phyloP scores from a whole-genome alignment of 2,113 vertebrate genomes.

The Benitochromis conjunctus region DNA sequence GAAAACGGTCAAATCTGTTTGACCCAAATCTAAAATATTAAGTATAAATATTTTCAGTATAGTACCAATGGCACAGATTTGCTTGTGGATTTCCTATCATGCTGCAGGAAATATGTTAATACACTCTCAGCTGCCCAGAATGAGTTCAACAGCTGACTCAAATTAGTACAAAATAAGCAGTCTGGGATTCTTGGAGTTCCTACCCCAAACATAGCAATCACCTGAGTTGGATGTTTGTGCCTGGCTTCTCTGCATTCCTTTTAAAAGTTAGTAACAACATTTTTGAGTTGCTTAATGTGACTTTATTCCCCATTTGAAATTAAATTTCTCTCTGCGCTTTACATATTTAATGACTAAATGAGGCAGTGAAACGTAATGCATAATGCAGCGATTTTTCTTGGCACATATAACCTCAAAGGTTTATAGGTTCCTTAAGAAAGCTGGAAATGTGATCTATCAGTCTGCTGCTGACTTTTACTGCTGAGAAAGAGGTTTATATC shows the following conservation, averaged over 20 bases:
- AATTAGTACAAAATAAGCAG: slow-evolving; percentile 65
- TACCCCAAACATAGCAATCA: slow-evolving; percentile 43
- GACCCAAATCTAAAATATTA: not conserved
- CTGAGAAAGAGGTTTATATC: not conserved
- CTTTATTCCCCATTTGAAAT: slow-evolving; percentile 29
- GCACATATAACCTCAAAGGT: slow-evolving; percentile 17
- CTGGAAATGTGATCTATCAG: slow-evolving; percentile 1
- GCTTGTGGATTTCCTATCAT: slow-evolving; percentile 8
- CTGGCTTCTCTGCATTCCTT: slow-evolving; percentile 6
- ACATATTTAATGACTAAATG: slow-evolving; percentile 67
- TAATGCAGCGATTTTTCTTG: slow-evolving; percentile 53
- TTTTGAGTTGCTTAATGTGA: slow-evolving; percentile 23
- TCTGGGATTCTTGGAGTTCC: slow-evolving; percentile 65
- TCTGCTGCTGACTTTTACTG: not conserved
- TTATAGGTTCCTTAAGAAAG: slow-evolving; percentile 23
- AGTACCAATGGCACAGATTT: slow-evolving; percentile 7
- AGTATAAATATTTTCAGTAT: not conserved
- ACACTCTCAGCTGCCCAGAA: slow-evolving; percentile 50
- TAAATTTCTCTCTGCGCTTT: slow-evolving; percentile 9
- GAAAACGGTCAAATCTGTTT: not conserved
- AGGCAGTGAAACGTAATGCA: slow-evolving; percentile 52
- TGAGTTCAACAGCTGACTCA: slow-evolving; percentile 66
- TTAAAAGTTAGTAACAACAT: slow-evolving; percentile 17
- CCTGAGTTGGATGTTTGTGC: slow-evolving; percentile 35
- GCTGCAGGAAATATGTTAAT: slow-evolving; percentile 58